Evolutionary conservation across 2,888 invertebrate species (phyloP).

Genomic region (Asteroscopus sphinx): DNA sequence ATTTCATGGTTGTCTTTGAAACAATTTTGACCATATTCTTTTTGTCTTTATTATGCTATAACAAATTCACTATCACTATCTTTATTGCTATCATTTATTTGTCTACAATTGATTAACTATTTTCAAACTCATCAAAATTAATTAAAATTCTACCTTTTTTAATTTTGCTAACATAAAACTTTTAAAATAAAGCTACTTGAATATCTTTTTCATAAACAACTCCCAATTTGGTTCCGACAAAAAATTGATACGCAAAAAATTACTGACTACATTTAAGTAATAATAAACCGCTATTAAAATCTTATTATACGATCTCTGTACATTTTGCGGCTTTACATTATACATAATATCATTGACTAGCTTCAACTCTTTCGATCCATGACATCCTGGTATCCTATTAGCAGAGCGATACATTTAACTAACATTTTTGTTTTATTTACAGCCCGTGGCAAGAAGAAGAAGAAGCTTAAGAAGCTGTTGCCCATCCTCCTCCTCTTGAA

Average conservation of each 20-base stretch:
- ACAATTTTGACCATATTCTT: constrained; percentile 3
- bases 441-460: constrained; percentile 95
- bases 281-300: constrained; percentile 36
- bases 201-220: constrained; percentile 43
- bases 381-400: background rate
- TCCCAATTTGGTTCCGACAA: constrained; percentile 30
- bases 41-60: background rate
- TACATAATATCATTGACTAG: constrained; percentile 3
- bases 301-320: constrained; percentile 21
- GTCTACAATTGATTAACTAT: background rate
- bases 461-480: constrained; percentile 93
- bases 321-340: constrained; percentile 12
- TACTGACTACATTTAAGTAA: constrained; percentile 19
- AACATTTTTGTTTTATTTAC: constrained; percentile 59
- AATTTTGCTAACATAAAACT: background rate
- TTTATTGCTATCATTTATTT: too few relatives aligned
- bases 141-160: background rate
- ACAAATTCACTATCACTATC: too few relatives aligned
- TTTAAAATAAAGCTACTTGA: constrained; percentile 11
- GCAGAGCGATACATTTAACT: background rate
- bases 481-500: constrained; percentile 94
- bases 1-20: constrained; percentile 25
- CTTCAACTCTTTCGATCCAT: constrained; percentile 1
- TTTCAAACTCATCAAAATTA: background rate
- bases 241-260: constrained; percentile 28